Conservation (phyloP, 1,140 invertebrate species). For the Orussus abietinus region DNA sequence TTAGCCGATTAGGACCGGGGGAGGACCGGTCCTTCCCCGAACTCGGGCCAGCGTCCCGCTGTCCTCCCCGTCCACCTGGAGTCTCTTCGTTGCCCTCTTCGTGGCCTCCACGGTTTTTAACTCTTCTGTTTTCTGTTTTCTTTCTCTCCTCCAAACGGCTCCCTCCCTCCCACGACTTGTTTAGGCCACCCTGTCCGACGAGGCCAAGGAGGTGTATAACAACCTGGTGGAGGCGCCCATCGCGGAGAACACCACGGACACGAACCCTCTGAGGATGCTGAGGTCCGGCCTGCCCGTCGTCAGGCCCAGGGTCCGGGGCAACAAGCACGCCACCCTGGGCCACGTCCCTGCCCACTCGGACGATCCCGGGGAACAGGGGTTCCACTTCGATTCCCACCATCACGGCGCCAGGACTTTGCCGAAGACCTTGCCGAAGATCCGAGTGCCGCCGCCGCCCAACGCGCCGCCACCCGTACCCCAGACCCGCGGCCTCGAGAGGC, state of each 20-base stretch:
- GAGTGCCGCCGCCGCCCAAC: slow-evolving; percentile 31
- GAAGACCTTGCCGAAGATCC: slow-evolving; percentile 46
- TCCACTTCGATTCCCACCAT: slow-evolving; percentile 41
- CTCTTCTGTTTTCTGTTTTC: slow-evolving; percentile 40
- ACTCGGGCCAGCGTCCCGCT: too few relatives aligned
- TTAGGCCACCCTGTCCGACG: slow-evolving; percentile 73
- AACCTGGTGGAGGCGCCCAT: slow-evolving; percentile 76
- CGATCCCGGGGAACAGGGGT: slow-evolving; percentile 24
- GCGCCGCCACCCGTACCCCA: slow-evolving; percentile 19
- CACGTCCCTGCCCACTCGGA: slow-evolving; percentile 25
- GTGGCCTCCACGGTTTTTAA: slow-evolving; percentile 11
- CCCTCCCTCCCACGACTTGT: slow-evolving; percentile 38
- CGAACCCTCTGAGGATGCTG: slow-evolving; percentile 72
- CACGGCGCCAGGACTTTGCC: slow-evolving; percentile 43
- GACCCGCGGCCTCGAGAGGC: slow-evolving; percentile 31
- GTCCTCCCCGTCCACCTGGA: too few relatives aligned
- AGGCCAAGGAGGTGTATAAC: slow-evolving; percentile 87
- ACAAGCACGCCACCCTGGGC: slow-evolving; percentile 46
- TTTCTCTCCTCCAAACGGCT: slow-evolving; percentile 33
- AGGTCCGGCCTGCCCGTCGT: slow-evolving; percentile 62
- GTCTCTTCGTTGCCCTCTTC: slow-evolving; percentile 12
- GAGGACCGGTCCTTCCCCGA: too few relatives aligned
- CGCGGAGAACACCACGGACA: slow-evolving; percentile 42
- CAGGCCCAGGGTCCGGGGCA: slow-evolving; percentile 58
- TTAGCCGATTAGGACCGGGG: too few relatives aligned